Base-by-base conservation (phyloP, 2,888 invertebrate species). In the Cataglyphis rosenhaueri region DNA sequence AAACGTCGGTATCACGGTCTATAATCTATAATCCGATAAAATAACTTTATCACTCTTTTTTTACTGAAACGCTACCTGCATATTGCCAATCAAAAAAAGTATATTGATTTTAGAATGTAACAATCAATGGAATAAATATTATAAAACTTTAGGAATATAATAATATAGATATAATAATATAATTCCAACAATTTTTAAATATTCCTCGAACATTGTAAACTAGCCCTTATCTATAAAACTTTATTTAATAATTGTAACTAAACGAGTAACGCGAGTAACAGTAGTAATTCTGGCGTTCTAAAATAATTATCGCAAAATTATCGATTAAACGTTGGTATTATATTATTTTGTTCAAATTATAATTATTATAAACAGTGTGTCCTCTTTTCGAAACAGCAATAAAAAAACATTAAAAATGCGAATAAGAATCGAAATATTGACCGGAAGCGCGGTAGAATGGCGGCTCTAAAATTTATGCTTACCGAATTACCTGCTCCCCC, bases 401-500 rank as follows among this genome's bases (percentile, higher is more conserved):
- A 15, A 38, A 41, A 32, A 9, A 21, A 35, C n/a, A 64, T 4
- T 32, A 35, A 75, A 25, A 75, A 35, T 10, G 15, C 21, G 12
- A 44, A 15, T 75, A 52, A 41, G 18, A 66, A 59, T 79, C 32
- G 52, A 59, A 78, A 75, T 57, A 76, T 82, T 65, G 81, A 82
- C 65, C 57, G 61, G 61, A 78, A 66, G 35, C n/a, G 44, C 70
- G 21, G 55, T 38, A 41, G 52, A 61, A 82, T 41, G 38, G 68
- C 25, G 52, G 70, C 70, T 70, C 61, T 57, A 83, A 84, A 84
- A 83, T 84, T 84, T 84, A 84, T 83, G 84, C 76, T 76, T 76
- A 71, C 84, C 83, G 82, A 84, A 84, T 82, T 84, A 84, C 76
- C 75, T 78, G 70, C 70, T 68, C 75, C 59, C 84, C n/a, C 48